Evolutionary conservation across 2,888 invertebrate species (phyloP), one percentile per base, ranked within the genome.

Genomic region (Mellilla xanthometata): DNA sequence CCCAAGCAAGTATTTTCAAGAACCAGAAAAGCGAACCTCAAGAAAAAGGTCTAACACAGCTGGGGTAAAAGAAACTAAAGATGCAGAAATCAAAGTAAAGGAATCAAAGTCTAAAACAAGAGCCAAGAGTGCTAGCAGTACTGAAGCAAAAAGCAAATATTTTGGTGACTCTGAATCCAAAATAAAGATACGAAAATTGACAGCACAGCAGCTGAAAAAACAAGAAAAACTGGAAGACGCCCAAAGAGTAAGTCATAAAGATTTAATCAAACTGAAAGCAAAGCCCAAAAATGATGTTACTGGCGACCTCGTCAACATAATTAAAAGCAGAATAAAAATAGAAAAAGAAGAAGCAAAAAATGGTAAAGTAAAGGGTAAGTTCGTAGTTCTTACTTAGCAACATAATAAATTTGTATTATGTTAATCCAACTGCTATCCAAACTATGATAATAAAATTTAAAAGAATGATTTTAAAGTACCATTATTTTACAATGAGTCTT

Each of bases 241-340:
- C 15, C 65, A 72, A 45, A 80, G 88, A 67, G 68, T 87, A 1
- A 87, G 80, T 52, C 88, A 89, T 52, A 81, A 64, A 69, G 86
- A 88, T 64, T 56, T 88, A 22, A 36, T 44, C 3, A 81, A 70
- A 60, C 57, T 56, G 19, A 72, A 61, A 65, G 28, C 42, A 29
- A 72, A 70, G 39, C 27, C 58, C 23, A 79, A 76, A 49, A 76
- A 67, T 52, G 81, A 92, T 73, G 83, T 92, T 2, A 85, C 76
- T 34, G 72, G 69, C 30, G 91, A 91, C 58, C 80, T 92, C 19
- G 74, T 91, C n/a, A 66, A 78, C 41, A 77, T 93, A 35, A 78
- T 92, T 30, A 91, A 91, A 65, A 75, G 67, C 27, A 78, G 90
- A 51, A 86, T 92, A 4, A 78, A 72, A 47, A 81, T 86, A 61